Base-by-base conservation (phyloP, 2,888 invertebrate species). In the Acrobasis repandana region DNA sequence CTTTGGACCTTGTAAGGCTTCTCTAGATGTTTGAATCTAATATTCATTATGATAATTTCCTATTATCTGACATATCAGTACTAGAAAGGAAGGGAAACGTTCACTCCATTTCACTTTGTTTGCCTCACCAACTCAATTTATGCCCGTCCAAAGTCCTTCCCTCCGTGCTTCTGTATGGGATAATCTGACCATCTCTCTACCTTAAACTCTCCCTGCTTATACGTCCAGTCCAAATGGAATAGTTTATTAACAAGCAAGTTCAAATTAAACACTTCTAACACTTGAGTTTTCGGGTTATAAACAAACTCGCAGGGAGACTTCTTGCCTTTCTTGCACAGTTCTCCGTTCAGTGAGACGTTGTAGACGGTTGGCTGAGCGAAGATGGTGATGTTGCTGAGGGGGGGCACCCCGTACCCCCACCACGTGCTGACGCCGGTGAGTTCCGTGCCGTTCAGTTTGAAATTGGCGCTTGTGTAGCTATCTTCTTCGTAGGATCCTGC, bases 401-500 rank as follows among this genome's bases (percentile, higher is more conserved):
- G 71, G 0, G 93, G 92, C 1, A 91, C 90, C 0, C 92, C 93
- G 62, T 76, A 85, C 0, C 92, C 92, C 93, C 93, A 93, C 91
- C 92, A 92, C 11, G 76, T 68, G 0, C 90, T 78, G 1, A 63
- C 67, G 68, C 85, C 89, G 1, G 64, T 72, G 0, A 90, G 61
- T 33, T 82, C 79, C 1, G 82, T 82, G 47, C 80, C 67, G 52
- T 80, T 77, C 18, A 85, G 70, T 0, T 68, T 72, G 77, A 94
- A 94, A 46, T 88, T 83, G 20, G 94, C 86, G 68, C 93, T 85
- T 57, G 92, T 93, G 82, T 93, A 95, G 67, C 91, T 91, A 61
- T 92, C 92, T 70, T 94, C 94, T 76, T 93, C 93, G 69, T 93
- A 93, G 46, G 93, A 93, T 73, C 94, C 94, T 94, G 86, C 43